phyloP scores from a whole-genome alignment of 2,888 invertebrate species.

The Mythimna pallens region DNA sequence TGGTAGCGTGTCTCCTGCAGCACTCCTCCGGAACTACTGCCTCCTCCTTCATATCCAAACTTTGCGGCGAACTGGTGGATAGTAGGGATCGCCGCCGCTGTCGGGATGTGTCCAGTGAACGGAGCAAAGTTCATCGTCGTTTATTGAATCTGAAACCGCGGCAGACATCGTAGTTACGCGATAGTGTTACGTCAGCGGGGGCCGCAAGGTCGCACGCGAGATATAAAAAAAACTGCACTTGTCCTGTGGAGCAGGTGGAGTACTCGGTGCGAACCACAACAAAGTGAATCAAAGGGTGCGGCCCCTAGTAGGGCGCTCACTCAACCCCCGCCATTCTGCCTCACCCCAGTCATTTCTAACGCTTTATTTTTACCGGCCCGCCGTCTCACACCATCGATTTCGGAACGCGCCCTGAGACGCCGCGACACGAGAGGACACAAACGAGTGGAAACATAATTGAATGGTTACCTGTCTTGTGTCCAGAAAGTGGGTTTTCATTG shows the following conservation, averaged over 20 bases:
- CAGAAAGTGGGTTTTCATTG: conserved; percentile 78
- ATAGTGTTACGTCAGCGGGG: conserved; percentile 49
- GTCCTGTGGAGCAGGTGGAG: conserved; percentile 69
- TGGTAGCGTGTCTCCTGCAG: conserved; percentile 86
- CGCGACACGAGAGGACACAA: conserved; percentile 47
- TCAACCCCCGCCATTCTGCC: conserved; percentile 90
- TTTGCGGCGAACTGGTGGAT: conserved; percentile 96
- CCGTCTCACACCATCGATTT: conserved; percentile 86
- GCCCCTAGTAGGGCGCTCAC: conserved; percentile 84
- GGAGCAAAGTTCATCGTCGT: conserved; percentile 95
- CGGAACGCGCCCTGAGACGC: conserved; percentile 62
- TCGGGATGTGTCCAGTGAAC: conserved; percentile 95
- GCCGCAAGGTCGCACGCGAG: conserved; percentile 59
- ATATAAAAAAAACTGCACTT: conserved; percentile 65
- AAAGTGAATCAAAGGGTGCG: conserved; percentile 81
- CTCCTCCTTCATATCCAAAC: conserved; percentile 89
- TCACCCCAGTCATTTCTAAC: conserved; percentile 88
- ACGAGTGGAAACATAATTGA: conserved; percentile 59
- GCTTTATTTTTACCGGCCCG: conserved; percentile 90
- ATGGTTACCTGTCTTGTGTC: conserved; percentile 80
- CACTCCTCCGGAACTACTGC: conserved; percentile 75
- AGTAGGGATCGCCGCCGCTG: conserved; percentile 93
- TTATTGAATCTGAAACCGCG: conserved; percentile 73
- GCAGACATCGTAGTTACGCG: conserved; percentile 64
- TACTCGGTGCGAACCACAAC: conserved; percentile 70